These are phyloP conservation scores for Prunella fulvescens DNA, from an alignment of 2,113 vertebrate species.

Conservation along the genomic window DNA sequence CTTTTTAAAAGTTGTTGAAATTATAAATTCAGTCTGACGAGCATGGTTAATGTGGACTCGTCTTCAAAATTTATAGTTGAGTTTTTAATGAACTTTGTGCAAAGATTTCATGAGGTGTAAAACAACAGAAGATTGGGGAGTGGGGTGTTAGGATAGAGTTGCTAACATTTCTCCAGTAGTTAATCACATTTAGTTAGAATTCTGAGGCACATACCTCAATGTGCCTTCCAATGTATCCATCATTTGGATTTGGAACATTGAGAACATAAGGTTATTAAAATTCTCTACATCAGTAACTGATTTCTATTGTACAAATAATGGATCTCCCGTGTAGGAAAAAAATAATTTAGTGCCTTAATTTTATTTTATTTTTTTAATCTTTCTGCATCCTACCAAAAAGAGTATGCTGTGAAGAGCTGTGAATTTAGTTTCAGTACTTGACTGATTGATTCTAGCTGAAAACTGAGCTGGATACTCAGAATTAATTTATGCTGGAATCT, in stretches of 20 bases:
- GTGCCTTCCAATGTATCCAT: neutral
- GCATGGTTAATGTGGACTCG: neutral
- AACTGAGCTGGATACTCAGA: neutral
- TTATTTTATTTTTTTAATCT: neutral
- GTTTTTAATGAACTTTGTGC: neutral
- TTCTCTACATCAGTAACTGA: neutral
- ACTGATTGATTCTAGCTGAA: neutral
- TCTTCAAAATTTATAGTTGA: neutral
- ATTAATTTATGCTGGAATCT: constrained; percentile 56
- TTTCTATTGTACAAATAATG: neutral
- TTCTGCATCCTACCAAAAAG: neutral
- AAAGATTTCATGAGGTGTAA: neutral
- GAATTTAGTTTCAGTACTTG: neutral
- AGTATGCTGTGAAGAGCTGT: neutral
- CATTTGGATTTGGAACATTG: neutral
- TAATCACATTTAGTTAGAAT: neutral
- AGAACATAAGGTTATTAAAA: neutral
- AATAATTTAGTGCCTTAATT: neutral
- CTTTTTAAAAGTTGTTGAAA: neutral
- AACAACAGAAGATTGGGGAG: neutral
- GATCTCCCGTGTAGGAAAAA: neutral
- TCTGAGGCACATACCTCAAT: neutral
- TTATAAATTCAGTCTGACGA: neutral
- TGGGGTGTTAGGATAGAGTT: neutral
- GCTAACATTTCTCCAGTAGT: neutral